Conservation (phyloP, 92 coral and sea anemone genomes). For the Parazoanthus swiftii region DNA sequence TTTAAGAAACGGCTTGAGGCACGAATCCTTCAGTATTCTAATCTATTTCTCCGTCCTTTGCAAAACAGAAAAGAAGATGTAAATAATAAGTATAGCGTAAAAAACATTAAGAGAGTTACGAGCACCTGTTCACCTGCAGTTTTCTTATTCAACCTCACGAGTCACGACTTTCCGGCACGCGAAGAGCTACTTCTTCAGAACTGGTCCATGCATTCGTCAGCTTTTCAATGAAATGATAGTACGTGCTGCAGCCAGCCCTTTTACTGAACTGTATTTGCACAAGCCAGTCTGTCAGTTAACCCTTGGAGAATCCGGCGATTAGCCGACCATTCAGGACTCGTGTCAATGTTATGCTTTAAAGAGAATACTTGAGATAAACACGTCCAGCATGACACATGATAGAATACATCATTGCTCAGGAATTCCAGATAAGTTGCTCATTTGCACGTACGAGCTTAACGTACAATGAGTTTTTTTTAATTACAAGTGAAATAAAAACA, state of each 20-base stretch:
- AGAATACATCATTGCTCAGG: conserved; percentile 29
- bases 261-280: neutral
- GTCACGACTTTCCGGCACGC: neutral
- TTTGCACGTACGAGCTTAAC: conserved; percentile 18
- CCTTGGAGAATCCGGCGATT: neutral
- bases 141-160: neutral
- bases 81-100: neutral
- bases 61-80: no score
- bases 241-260: conserved; percentile 4
- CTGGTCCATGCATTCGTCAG: neutral
- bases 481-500: neutral
- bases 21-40: no score
- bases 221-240: neutral
- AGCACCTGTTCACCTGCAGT: neutral
- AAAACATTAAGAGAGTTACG: neutral
- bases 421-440: neutral
- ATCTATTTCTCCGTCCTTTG: neutral
- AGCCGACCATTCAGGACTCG: neutral
- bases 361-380: conserved; percentile 27
- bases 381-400: neutral
- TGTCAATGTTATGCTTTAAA: neutral
- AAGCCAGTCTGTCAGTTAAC: conserved; percentile 27
- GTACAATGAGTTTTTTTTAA: neutral
- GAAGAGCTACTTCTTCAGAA: neutral
- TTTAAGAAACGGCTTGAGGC: no score